Base-by-base conservation (phyloP, 2,797 vertebrate species). In the Hydrolagus colliei region DNA sequence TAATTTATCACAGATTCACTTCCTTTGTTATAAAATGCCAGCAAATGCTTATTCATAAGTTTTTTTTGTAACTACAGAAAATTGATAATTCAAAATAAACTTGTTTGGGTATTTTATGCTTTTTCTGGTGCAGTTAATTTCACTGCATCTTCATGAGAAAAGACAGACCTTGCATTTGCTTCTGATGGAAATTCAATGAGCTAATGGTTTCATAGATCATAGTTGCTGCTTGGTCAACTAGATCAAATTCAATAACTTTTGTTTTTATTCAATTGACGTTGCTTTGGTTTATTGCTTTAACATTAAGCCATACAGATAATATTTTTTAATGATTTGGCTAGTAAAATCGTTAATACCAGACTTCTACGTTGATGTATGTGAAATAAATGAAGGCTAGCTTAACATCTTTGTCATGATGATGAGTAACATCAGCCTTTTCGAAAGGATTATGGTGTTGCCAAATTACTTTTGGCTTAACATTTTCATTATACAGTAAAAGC, bases 301-400 rank as follows among this genome's bases (percentile, higher is more conserved):
- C 61, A 2, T 63, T 27, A 61, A 63, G 5, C 9, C 62, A 12
- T 18, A 27, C 61, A 63, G 63, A 61, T 5, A 27, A 1, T 79
- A 79, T 22, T 18, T 76, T 11, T 20, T 59, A 18, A 20, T 76
- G 14, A 59, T 3, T 52, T 52, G 41, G 41, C 52, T 18, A 76
- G 35, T 52, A 59, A 18, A 9, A 4, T 18, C 74, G 14, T 10
- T 76, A 13, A 79, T 62, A 61, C 61, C 9, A 35, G 6, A 22
- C 63, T 12, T 63, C 20, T 61, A 27, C 18, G 12, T 9, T 78
- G 76, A 78, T n/a, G 62, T 62, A 16, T 27, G 27, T 79, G n/a
- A 79, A 79, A 79, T 63, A 22, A 79, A 79, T 79, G n/a, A 62
- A 79, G 10, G 18, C 63, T 11, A 63, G 52, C n/a, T 62, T 79